phyloP scores from a whole-genome alignment of 2,797 vertebrate genomes.

The Macropodus opercularis region DNA sequence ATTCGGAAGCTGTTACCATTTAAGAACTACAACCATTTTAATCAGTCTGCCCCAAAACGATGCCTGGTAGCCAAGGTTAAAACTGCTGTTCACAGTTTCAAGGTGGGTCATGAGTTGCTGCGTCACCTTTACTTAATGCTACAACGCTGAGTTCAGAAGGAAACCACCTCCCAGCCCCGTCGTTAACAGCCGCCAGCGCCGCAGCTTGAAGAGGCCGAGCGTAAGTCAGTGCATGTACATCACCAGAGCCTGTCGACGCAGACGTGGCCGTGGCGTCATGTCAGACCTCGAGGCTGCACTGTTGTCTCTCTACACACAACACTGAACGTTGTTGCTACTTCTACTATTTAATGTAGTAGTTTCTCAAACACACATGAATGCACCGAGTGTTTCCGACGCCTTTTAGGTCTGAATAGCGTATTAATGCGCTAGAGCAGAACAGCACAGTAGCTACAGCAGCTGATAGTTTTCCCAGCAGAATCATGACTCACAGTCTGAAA shows the following conservation, averaged over 20 bases:
- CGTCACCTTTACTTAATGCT: no score
- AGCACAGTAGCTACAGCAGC: slow-evolving; percentile 38
- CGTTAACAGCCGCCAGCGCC: not conserved
- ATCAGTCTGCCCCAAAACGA: no score
- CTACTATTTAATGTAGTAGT: slow-evolving; percentile 12
- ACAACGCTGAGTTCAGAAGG: no score
- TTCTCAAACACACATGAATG: slow-evolving; percentile 31
- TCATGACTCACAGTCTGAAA: slow-evolving; percentile 1
- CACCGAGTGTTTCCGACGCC: slow-evolving; percentile 15
- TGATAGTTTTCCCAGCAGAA: slow-evolving; percentile 33
- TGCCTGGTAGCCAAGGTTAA: no score
- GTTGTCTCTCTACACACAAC: not conserved
- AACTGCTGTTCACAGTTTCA: no score
- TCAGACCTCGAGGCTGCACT: not conserved
- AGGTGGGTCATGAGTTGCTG: no score
- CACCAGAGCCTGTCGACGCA: slow-evolving; percentile 29
- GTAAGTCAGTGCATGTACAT: slow-evolving; percentile 11
- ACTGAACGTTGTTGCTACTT: slow-evolving; percentile 1
- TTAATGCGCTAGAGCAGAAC: slow-evolving; percentile 36
- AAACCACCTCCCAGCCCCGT: not conserved
- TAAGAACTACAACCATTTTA: no score
- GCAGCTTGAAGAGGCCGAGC: not conserved
- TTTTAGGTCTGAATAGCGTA: slow-evolving; percentile 44
- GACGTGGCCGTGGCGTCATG: slow-evolving; percentile 31
- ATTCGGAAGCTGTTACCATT: no score